phyloP scores from a whole-genome alignment of 2,888 invertebrate genomes.

The Hermodice carunculata region DNA sequence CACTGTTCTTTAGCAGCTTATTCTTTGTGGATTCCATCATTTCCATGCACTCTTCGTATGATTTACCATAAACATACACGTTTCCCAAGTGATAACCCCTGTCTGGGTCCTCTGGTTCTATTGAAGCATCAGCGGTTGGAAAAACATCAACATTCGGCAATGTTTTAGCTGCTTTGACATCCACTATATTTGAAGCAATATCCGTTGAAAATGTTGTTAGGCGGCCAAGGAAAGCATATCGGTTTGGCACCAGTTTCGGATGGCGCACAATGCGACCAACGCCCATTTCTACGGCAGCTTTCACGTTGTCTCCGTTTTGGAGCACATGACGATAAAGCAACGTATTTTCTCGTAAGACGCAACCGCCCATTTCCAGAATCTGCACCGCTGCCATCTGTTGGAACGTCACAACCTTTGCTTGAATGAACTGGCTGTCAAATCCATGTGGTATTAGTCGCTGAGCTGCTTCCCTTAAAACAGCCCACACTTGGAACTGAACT shows the following conservation, averaged over 20 bases:
- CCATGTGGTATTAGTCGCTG: background rate
- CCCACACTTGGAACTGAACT: slow-evolving; percentile 6
- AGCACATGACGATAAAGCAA: background rate
- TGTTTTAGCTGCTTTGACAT: background rate
- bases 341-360: background rate
- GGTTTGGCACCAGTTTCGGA: background rate
- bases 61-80: background rate
- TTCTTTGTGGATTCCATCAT: background rate
- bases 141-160: background rate
- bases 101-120: background rate
- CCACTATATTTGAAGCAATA: background rate
- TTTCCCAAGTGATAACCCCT: background rate
- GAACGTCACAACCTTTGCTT: background rate
- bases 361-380: background rate
- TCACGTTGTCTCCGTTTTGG: slow-evolving; percentile 8
- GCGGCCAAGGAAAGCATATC: background rate
- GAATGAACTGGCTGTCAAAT: slow-evolving; percentile 7
- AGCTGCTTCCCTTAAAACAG: background rate
- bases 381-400: background rate
- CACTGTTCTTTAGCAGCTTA: background rate
- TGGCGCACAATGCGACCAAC: background rate
- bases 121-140: slow-evolving; percentile 1
- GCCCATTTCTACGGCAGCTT: background rate
- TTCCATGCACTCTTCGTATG: background rate
- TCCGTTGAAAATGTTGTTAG: background rate